Evolutionary conservation across 2,888 invertebrate species (phyloP).

Genomic region (Volucella bombylans): DNA sequence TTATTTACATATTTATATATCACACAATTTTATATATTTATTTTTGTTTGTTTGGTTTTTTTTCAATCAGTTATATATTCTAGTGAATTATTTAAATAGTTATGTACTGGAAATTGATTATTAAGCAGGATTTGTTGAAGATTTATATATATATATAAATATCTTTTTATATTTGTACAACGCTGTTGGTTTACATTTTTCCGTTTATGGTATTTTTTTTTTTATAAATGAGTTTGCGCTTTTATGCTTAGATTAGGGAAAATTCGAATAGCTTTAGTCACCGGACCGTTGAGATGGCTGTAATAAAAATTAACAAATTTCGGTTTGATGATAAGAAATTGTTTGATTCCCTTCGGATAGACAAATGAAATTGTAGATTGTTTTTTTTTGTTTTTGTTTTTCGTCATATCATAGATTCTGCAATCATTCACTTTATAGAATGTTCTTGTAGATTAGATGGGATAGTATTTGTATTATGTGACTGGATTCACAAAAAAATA

Average conservation of each 20-base stretch:
- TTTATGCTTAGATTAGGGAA: constrained; percentile 63
- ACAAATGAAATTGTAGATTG: constrained; percentile 30
- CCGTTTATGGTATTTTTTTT: constrained; percentile 40
- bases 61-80: constrained; percentile 17
- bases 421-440: constrained; percentile 56
- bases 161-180: background rate
- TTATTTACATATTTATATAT: constrained; percentile 70
- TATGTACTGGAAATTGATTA: constrained; percentile 42
- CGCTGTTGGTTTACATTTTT: constrained; percentile 67
- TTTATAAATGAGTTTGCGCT: constrained; percentile 65
- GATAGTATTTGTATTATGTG: constrained; percentile 29
- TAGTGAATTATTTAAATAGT: constrained; percentile 43
- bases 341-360: constrained; percentile 8
- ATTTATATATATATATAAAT: constrained; percentile 48
- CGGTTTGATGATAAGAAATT: constrained; percentile 47
- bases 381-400: background rate
- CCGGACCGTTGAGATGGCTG: constrained; percentile 83
- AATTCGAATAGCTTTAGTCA: constrained; percentile 80
- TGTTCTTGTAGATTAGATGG: background rate
- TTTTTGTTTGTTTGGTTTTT: background rate
- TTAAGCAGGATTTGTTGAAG: constrained; percentile 35
- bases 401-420: constrained; percentile 53
- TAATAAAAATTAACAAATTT: constrained; percentile 75
- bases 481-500: background rate
- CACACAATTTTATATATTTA: constrained; percentile 58